Percentiles rank a stretch among this genome's conserved stretches.
phyloP scores from a whole-genome alignment of 1,140 invertebrate species.

The Macrotrachela quadricornifera region DNA sequence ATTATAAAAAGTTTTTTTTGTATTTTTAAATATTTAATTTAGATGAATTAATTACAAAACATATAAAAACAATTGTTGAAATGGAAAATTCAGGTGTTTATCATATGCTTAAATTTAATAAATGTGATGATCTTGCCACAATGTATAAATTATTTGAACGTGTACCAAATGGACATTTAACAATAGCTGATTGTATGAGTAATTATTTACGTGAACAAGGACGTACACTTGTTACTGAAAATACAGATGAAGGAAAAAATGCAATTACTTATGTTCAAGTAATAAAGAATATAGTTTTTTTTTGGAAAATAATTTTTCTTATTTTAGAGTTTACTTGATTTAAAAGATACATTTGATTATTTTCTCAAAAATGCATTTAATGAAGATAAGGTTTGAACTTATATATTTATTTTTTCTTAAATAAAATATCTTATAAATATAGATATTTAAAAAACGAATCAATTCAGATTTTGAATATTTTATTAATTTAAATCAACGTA shows the following conservation, averaged over 20 bases:
- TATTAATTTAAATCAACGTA: constrained; percentile 86
- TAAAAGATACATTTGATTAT: constrained; percentile 92
- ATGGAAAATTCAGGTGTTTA: constrained; percentile 99
- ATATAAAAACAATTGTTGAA: constrained; percentile 97
- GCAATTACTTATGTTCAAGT: constrained; percentile 84
- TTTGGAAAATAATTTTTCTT: constrained; percentile 12
- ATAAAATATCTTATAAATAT: too few species aligned
- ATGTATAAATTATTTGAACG: constrained; percentile 91
- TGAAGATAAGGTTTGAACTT: constrained; percentile 43
- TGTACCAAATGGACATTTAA: constrained; percentile 68
- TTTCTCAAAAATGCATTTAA: constrained; percentile 88
- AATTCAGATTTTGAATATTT: constrained; percentile 97
- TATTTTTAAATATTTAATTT: too few species aligned
- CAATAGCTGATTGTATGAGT: constrained; percentile 80
- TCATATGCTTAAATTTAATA: constrained; percentile 91
- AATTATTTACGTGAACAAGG: constrained; percentile 79
- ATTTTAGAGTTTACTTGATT: constrained; percentile 60
- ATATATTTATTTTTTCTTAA: too few species aligned
- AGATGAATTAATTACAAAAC: constrained; percentile 84
- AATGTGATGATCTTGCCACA: constrained; percentile 74
- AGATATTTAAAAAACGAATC: constrained; percentile 81
- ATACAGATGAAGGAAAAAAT: constrained; percentile 55
- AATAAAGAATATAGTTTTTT: constrained; percentile 3
- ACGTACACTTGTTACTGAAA: constrained; percentile 66
- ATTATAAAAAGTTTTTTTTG: too few species aligned